Evolutionary conservation across 2,888 invertebrate species (phyloP), one percentile per base, ranked within the genome.

Genomic region (Coleophora deauratella): DNA sequence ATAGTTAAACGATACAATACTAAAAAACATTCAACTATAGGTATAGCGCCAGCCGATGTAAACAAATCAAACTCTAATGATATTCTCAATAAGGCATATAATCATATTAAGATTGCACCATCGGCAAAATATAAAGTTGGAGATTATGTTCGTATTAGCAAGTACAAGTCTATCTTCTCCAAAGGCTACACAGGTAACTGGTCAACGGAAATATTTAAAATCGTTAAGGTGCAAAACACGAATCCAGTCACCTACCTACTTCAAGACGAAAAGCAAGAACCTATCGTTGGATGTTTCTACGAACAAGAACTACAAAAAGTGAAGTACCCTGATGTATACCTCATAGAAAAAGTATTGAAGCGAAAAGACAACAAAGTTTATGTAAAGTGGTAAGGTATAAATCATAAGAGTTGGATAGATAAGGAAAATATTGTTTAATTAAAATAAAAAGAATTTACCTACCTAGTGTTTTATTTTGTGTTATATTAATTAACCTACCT

Each of bases 381-480:
- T 45, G 59, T 62, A 9, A 59, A 58, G 43, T 65, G 61, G 57
- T 44, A 62, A 38, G 58, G 57, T 28, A 47, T 63, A 32, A 42
- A 44, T 27, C 50, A 62, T 39, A 64, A 60, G 40, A 56, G 55
- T 34, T 62, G 56, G 56, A 59, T 62, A 35, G 43, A 53, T 31
- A 32, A 21, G n/a, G 21, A 3, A 8, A 3, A 13, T 1, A n/a
- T 31, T 21, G 21, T 15, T 28, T 28, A 27, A 8, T 7, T 33
- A 33, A n/a, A 28, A 8, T 8, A 28, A 28, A 8, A 28, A 28
- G 6, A 28, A 9, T 28, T 28, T 28, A 28, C 28, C n/a, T n/a
- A n/a, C n/a, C n/a, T n/a, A n/a, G n/a, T n/a, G n/a, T n/a, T n/a
- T n/a, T n/a, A n/a, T n/a, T n/a, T n/a, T n/a, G n/a, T n/a, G n/a